Evolutionary conservation across 2,797 vertebrate genomes (phyloP), one percentile per base, ranked within the genome.

Genomic region (Hippocampus kuda): DNA sequence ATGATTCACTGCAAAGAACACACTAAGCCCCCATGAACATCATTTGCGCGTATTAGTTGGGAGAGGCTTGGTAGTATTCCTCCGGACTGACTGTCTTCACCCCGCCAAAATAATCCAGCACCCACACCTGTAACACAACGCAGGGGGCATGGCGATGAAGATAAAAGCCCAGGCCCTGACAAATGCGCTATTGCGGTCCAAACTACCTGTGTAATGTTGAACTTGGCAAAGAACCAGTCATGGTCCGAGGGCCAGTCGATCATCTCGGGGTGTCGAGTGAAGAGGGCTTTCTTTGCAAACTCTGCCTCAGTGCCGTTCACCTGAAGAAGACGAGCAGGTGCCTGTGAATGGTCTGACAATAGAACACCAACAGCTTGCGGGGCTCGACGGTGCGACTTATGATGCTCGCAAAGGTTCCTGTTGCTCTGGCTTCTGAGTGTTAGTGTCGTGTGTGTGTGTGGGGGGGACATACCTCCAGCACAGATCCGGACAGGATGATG

Each of bases 71-170:
- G 78, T 91, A 98, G 79, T 99, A 99, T 1, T 95, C 93, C 9
- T 94, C 91, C 0, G 94, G 93, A 0, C 91, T 90, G 78, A 98
- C 93, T 0, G 84, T 91, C 84, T 96, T 96, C 66, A 96, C 81
- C 12, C 97, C 97, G 1, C 96, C 97, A 3, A 98, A 98, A 83
- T 94, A 97, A 84, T 98, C 96, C 82, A 98, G 69, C 41, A 97
- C 93, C 95, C 94, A 98, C 77, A 98, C 93, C 88, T 89, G 84
- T 1, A 76, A 79, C 44, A 70, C 0, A 76, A 79, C 44, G 69
- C 0, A 51, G 49, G 7, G 6, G 49, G 49, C 6, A 51, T 51
- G 49, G 20, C 49, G 34, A 38, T 38, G 34, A 51, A 51, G 49
- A 51, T 20, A 51, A 38, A 38, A 38, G 34, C 34, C 34, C 34